Base-by-base conservation (phyloP, 1,140 invertebrate species). In the Acyrthosiphon pisum region DNA sequence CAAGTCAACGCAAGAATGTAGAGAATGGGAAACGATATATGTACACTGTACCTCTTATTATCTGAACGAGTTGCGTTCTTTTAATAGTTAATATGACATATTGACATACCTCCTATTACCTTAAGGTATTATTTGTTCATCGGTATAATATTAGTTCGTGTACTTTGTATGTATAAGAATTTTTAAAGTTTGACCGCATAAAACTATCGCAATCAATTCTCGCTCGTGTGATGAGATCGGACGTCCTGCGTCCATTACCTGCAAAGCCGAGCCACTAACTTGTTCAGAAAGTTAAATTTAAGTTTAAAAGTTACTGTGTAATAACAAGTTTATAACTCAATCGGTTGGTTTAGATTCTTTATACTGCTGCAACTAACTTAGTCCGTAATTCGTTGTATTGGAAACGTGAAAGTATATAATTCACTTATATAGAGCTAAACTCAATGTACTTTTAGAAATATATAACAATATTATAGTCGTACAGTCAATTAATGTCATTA, bases 271-370 rank as follows among this genome's bases (percentile, higher is more conserved):
- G 14, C 60, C 14, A 76, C 60, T 76, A 68, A 76, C 60, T n/a
- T 76, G 60, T 76, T 76, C n/a, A 76, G 60, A 76, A 76, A 76
- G 60, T 76, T 76, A 76, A 76, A 76, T n/a, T 18, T 76, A 76
- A 76, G 60, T 76, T 76, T n/a, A 76, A n/a, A 76, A 76, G 30
- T 76, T n/a, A 76, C n/a, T 18, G n/a, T 76, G 14, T n/a, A n/a
- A 76, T n/a, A 76, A 76, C 60, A 76, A 76, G 30, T 76, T 76
- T 76, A n/a, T 76, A 76, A n/a, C 60, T 76, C 60, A n/a, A 76
- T 76, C 30, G 30, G 30, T n/a, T n/a, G n/a, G 60, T 76, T 76
- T n/a, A 0, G 11, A 76, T 76, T 76, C 60, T 76, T 76, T 76
- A 76, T 60, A 60, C 9, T 68, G 30, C 30, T 11, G 30, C 60